Evolutionary conservation across 2,797 vertebrate species (phyloP).

Genomic region (Lagocephalus sceleratus): DNA sequence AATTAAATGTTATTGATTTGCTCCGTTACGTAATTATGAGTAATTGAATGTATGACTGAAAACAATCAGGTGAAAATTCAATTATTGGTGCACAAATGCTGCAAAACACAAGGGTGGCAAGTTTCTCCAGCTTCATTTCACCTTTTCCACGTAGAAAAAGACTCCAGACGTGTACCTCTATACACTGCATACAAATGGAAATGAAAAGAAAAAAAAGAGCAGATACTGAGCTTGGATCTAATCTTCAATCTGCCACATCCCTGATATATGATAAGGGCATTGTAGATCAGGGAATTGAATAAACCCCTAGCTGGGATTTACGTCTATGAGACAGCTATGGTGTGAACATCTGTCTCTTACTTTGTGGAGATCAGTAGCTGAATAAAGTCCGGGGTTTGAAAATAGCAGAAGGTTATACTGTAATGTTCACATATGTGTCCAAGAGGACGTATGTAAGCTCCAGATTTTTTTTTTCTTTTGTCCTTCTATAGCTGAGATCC

Average conservation of each 20-base stretch:
- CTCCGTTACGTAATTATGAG: background rate
- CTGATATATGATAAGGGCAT: conserved; percentile 67
- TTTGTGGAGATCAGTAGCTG: conserved; percentile 39
- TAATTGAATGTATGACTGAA: background rate
- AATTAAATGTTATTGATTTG: background rate
- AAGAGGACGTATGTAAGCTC: background rate
- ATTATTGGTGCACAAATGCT: background rate
- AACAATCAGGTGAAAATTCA: conserved; percentile 1
- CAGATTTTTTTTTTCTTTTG: conserved; percentile 6
- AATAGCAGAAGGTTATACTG: conserved; percentile 7
- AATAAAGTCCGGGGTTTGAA: conserved; percentile 25
- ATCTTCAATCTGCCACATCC: conserved; percentile 65
- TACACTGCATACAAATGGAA: conserved; percentile 31
- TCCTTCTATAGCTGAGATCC: conserved; percentile 10
- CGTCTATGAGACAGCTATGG: conserved; percentile 46
- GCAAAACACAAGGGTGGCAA: background rate
- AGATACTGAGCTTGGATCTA: conserved; percentile 56
- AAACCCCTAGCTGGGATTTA: conserved; percentile 46
- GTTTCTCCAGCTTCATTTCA: too few species aligned
- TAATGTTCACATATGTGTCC: background rate
- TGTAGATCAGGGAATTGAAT: conserved; percentile 62
- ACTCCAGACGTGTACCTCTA: conserved; percentile 52
- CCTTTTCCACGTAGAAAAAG: conserved; percentile 28
- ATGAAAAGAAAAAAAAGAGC: conserved; percentile 33
- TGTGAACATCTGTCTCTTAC: conserved; percentile 47